Evolutionary conservation across 2,797 vertebrate species (phyloP).

Genomic region (Trichosurus vulpecula): DNA sequence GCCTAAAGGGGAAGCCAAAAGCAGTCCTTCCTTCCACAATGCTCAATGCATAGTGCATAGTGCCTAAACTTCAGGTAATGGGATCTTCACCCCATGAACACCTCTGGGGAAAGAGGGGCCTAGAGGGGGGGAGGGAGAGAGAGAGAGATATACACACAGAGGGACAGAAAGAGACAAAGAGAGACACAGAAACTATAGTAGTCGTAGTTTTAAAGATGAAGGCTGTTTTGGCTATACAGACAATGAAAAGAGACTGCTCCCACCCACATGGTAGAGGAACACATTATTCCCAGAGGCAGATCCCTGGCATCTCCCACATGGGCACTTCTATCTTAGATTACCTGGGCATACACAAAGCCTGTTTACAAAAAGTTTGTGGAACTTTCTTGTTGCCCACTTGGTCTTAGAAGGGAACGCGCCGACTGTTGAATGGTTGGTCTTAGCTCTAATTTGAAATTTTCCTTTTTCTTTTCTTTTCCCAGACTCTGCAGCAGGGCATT

Average conservation of each 20-base stretch:
- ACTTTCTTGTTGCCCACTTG: not conserved
- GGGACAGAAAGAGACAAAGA: not conserved
- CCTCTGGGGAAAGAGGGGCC: not conserved
- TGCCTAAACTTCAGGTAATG: not conserved
- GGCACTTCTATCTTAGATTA: not conserved
- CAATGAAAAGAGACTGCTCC: not conserved
- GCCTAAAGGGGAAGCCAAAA: not conserved
- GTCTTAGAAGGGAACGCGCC: not conserved
- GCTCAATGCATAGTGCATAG: not conserved
- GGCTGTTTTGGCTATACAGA: not conserved
- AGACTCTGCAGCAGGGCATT: not conserved
- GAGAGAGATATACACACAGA: not conserved
- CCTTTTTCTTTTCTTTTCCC: not conserved
- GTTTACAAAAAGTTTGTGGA: not conserved
- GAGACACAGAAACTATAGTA: not conserved
- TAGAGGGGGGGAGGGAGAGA: not conserved
- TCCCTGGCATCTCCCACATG: not conserved
- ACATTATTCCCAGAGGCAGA: not conserved
- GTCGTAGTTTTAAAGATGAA: not conserved
- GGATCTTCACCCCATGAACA: not conserved
- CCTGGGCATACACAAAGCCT: not conserved
- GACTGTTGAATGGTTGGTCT: not conserved
- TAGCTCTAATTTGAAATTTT: not conserved
- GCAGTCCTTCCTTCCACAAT: not conserved
- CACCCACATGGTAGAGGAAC: not conserved